Percentiles rank a stretch among this genome's conserved stretches.
Conservation (phyloP, 2,888 invertebrate species). For the Leucophenga maculata region DNA sequence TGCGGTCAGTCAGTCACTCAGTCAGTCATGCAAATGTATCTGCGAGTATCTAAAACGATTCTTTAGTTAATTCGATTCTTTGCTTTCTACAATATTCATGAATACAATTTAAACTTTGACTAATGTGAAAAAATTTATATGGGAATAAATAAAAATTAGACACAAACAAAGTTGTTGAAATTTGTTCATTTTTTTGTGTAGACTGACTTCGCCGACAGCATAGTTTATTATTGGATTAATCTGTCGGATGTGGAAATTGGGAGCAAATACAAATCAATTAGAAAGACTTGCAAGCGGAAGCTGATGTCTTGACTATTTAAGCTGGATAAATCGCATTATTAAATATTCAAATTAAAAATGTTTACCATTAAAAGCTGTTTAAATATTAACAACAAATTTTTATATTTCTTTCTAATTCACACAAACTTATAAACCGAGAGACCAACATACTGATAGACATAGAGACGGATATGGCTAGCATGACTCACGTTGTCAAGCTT, state of each 20-base stretch:
- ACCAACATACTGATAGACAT: no score
- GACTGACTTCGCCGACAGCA: not conserved
- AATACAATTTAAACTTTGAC: not conserved
- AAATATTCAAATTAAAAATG: no score
- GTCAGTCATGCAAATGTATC: not conserved
- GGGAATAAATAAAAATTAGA: slow-evolving; percentile 12
- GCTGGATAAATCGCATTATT: no score
- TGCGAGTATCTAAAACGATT: not conserved
- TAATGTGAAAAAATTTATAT: not conserved
- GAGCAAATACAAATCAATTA: not conserved
- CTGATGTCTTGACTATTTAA: no score
- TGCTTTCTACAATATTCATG: not conserved
- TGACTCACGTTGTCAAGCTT: no score
- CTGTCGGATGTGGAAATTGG: slow-evolving; percentile 9
- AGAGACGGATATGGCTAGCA: no score
- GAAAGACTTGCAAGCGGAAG: no score
- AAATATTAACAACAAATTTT: no score
- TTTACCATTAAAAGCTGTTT: no score
- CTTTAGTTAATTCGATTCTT: not conserved
- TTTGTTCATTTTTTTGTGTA: not conserved
- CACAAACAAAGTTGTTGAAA: not conserved
- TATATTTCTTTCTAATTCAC: no score
- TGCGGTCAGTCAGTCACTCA: slow-evolving; percentile 9
- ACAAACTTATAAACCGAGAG: no score
- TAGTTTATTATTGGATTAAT: slow-evolving; percentile 20